Base-by-base conservation (phyloP, 2,888 invertebrate genomes). In the Tanypteryx hageni region DNA sequence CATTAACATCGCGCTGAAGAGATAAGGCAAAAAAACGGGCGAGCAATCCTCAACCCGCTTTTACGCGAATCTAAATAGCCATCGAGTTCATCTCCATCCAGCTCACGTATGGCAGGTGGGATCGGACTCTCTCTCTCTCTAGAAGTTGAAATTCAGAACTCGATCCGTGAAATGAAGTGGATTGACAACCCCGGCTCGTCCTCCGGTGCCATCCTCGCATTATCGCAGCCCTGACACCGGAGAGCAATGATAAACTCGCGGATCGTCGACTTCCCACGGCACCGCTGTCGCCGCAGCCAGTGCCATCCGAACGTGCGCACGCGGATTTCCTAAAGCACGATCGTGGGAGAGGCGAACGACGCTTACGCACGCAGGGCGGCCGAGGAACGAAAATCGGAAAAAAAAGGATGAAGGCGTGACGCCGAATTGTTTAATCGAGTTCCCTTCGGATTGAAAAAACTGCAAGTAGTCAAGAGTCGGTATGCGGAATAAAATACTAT, bases 11-110 rank as follows among this genome's bases (percentile, higher is more conserved):
- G 76, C n/a, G 76, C 27, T 22, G 76, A 22, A 76, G 76, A 76
- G 76, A 76, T 76, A 76, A n/a, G 76, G 76, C 22, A 76, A 76
- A 44, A 76, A 76, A 76, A 76, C 76, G 76, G 76, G n/a, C 22
- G 76, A 22, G 22, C 76, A 76, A n/a, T 76, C 76, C 76, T 76
- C 76, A 11, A 16, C 22, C 76, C 27, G n/a, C 76, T 76, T 76
- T 76, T 76, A 76, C 76, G 76, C 76, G 76, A 76, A 76, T 76
- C 76, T 22, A 76, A 76, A 76, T 76, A n/a, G n/a, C 22, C 64
- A 76, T n/a, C 22, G 76, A 27, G 76, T 27, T n/a, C n/a, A 76
- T 76, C 76, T 76, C 76, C 22, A 76, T 22, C 22, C 76, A 76
- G 22, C 76, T 76, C 76, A 76, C 22, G 76, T 76, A 27, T 76